These are phyloP conservation scores for Trachymyrmex cornetzi DNA, from an alignment of 1,140 invertebrate species.

Conservation along the genomic window DNA sequence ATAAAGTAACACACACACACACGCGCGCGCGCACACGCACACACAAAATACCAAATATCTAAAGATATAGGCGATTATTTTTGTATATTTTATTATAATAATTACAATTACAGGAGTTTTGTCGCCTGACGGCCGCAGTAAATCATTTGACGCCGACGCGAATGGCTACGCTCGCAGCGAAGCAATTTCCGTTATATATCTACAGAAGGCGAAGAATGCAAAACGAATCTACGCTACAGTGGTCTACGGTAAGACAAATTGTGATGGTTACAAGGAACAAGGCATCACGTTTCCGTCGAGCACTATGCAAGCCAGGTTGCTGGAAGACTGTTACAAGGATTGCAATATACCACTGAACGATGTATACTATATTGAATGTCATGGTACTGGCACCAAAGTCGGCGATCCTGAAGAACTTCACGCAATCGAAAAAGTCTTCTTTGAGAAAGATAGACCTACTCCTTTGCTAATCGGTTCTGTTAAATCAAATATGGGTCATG, in stretches of 20 bases:
- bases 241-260: conserved; percentile 91
- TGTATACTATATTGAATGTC: conserved; percentile 95
- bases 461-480: conserved; percentile 95
- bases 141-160: conserved; percentile 95
- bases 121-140: conserved; percentile 94
- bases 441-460: conserved; percentile 87
- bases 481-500: conserved; percentile 98
- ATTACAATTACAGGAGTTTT: conserved; percentile 90
- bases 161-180: conserved; percentile 93
- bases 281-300: conserved; percentile 97
- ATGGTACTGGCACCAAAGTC: conserved; percentile 94
- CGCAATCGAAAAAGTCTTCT: conserved; percentile 94
- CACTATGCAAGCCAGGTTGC: conserved; percentile 91
- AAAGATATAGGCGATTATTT: neutral
- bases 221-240: conserved; percentile 92
- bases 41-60: neutral
- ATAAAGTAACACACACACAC: neutral
- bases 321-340: conserved; percentile 95
- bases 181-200: conserved; percentile 91
- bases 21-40: too few relatives aligned
- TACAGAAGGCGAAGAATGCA: conserved; percentile 94
- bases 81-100: neutral
- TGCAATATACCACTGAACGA: conserved; percentile 90
- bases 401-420: conserved; percentile 96
- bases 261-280: conserved; percentile 94